Conservation (phyloP, 2,797 vertebrate genomes). For the Cheirogaleus major region DNA sequence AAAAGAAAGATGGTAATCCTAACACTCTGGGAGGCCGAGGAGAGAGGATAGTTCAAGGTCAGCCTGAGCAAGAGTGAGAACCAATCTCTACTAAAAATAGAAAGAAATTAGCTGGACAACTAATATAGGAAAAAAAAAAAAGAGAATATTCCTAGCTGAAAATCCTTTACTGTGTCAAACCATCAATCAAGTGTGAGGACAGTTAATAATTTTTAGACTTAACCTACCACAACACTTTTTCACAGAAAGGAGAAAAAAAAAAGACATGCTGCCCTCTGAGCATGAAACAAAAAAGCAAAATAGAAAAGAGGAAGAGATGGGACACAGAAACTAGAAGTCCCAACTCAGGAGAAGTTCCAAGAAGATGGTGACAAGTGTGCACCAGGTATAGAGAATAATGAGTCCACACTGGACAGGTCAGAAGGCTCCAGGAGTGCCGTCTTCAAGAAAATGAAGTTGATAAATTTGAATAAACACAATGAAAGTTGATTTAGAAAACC, state of each 20-base stretch:
- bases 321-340: neutral
- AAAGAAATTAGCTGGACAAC: no score
- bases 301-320: neutral
- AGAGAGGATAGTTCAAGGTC: no score
- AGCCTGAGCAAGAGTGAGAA: no score
- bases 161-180: neutral
- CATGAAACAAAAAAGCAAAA: slow-evolving; percentile 12
- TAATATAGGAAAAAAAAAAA: no score
- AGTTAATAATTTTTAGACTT: slow-evolving; percentile 23
- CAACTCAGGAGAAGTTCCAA: neutral
- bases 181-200: neutral
- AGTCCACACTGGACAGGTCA: neutral
- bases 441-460: slow-evolving; percentile 23
- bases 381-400: neutral
- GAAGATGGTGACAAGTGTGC: neutral
- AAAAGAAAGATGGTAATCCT: no score
- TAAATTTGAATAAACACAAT: neutral
- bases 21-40: no score
- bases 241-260: neutral
- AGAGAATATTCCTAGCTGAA: slow-evolving; percentile 40
- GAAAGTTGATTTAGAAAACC: slow-evolving; percentile 12
- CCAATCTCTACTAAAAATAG: no score
- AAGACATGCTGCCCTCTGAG: neutral
- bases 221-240: neutral
- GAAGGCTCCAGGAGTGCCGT: neutral